Conservation (phyloP, 2,113 vertebrate genomes). For the Takifugu bimaculatus region DNA sequence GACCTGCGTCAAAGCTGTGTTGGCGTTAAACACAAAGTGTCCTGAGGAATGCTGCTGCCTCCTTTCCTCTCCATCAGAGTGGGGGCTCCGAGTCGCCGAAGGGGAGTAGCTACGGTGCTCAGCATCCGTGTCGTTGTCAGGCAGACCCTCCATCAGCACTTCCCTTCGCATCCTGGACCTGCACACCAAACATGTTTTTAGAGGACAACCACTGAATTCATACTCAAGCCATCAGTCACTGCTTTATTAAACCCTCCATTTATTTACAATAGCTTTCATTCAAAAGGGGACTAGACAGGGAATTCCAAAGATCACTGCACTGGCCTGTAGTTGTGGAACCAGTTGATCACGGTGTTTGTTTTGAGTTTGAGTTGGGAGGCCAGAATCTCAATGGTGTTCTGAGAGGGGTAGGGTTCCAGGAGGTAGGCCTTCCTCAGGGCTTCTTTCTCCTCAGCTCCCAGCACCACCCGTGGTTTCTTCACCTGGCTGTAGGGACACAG, state of each 20-base stretch:
- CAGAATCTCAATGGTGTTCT: conserved; percentile 94
- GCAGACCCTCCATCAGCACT: conserved; percentile 89
- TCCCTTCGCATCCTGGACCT: conserved; percentile 97
- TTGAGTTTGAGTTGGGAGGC: conserved; percentile 94
- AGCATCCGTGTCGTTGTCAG: conserved; percentile 86
- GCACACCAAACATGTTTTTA: conserved; percentile 41
- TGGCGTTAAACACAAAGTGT: conserved; percentile 37
- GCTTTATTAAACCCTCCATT: too few relatives aligned
- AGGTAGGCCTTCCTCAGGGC: conserved; percentile 90
- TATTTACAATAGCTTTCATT: too few relatives aligned
- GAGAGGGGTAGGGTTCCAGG: conserved; percentile 94
- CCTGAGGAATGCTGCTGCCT: conserved; percentile 70
- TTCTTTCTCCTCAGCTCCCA: conserved; percentile 93
- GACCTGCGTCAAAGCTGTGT: conserved; percentile 64
- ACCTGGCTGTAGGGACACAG: conserved; percentile 85
- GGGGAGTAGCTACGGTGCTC: conserved; percentile 77
- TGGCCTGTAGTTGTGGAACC: conserved; percentile 99
- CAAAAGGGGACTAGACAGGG: too few relatives aligned
- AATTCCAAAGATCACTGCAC: conserved; percentile 11
- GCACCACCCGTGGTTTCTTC: conserved; percentile 93
- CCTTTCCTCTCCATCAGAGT: conserved; percentile 82
- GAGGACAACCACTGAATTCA: not conserved
- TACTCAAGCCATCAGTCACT: too few relatives aligned
- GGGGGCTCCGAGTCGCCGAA: conserved; percentile 73
- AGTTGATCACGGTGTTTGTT: conserved; percentile 99